Percentiles rank a stretch among this genome's conserved stretches.
These are phyloP conservation scores for Siniperca obscura DNA, from an alignment of 2,797 vertebrate genomes.

Conservation along the genomic window DNA sequence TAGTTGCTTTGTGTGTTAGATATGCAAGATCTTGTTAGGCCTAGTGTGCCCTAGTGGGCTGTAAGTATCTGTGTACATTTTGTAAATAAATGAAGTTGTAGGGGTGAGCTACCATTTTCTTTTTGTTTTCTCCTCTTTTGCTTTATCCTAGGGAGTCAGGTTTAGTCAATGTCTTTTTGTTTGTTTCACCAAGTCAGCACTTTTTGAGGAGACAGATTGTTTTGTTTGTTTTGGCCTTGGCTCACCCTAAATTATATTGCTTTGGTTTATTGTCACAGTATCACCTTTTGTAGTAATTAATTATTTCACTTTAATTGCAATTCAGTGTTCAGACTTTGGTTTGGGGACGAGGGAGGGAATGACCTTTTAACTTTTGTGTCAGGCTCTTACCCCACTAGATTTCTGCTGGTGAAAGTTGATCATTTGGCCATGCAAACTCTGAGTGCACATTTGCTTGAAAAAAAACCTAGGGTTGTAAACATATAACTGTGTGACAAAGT, in stretches of 20 bases:
- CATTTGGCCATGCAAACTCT: not conserved
- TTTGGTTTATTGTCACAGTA: not conserved
- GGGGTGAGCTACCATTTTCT: too few relatives aligned
- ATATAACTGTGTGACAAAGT: not conserved
- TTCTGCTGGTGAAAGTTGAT: not conserved
- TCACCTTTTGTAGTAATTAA: not conserved
- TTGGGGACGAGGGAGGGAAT: not conserved
- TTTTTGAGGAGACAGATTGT: not conserved
- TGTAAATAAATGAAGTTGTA: too few relatives aligned
- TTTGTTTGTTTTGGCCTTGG: not conserved
- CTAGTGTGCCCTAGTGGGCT: too few relatives aligned
- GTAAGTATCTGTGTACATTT: too few relatives aligned
- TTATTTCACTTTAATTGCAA: not conserved
- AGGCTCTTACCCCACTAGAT: too few relatives aligned
- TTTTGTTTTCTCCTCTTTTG: not conserved
- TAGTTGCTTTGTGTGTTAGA: too few relatives aligned
- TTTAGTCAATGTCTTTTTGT: too few relatives aligned
- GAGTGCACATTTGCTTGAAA: not conserved
- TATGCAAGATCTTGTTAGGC: too few relatives aligned
- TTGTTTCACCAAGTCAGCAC: not conserved
- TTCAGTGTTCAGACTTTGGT: not conserved
- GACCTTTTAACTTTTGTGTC: not conserved
- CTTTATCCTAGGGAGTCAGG: too few relatives aligned
- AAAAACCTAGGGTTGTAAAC: not conserved
- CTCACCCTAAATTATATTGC: slow-evolving; percentile 3